Percentiles rank a stretch among this genome's conserved stretches.
phyloP scores from a whole-genome alignment of 2,797 vertebrate genomes.

The Botia almorhae region DNA sequence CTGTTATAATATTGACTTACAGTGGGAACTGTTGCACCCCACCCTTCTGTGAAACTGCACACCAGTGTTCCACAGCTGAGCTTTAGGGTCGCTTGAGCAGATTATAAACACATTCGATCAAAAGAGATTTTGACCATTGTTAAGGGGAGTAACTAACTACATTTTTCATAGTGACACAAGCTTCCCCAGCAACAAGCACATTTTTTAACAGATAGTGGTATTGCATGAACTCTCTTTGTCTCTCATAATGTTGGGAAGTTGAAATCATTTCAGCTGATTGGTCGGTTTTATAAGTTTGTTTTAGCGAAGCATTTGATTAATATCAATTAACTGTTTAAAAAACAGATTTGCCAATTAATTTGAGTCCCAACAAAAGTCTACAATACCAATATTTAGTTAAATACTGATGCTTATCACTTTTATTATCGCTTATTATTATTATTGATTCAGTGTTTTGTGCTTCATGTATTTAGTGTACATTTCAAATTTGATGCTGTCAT shows the following conservation, averaged over 20 bases:
- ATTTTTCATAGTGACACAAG: not conserved
- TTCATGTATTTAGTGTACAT: not conserved
- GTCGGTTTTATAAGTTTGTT: not conserved
- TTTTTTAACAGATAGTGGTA: not conserved
- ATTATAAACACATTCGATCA: not conserved
- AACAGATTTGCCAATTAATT: not conserved
- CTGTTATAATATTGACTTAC: constrained; percentile 61
- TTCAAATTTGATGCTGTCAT: not conserved
- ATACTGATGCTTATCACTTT: not conserved
- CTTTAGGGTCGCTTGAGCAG: not conserved
- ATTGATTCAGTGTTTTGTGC: not conserved
- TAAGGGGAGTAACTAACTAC: not conserved
- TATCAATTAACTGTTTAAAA: not conserved
- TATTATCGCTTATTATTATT: too few species aligned
- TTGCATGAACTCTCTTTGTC: too few species aligned
- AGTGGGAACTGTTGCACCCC: constrained; percentile 36
- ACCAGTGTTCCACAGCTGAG: constrained; percentile 12
- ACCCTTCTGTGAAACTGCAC: constrained; percentile 40
- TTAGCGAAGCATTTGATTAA: not conserved
- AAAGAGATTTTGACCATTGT: not conserved
- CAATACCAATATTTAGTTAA: not conserved
- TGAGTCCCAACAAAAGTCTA: too few species aligned
- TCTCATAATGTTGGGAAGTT: too few species aligned
- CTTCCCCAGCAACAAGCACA: too few species aligned
- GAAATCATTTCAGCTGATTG: not conserved